phyloP scores from a whole-genome alignment of 2,888 invertebrate species.

The Epinotia nisella region DNA sequence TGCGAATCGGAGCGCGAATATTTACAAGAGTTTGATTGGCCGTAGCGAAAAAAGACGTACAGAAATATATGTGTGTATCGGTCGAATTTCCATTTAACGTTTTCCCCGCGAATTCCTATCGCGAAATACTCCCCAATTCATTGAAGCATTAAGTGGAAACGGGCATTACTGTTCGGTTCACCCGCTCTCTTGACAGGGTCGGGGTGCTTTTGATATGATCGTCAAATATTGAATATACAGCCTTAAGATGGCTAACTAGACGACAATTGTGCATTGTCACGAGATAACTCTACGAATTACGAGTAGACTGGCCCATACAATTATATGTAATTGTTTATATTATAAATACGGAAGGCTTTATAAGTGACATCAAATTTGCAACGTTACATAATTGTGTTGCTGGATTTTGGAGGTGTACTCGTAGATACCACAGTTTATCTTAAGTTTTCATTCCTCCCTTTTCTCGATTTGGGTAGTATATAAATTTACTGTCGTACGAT shows the following conservation, averaged over 20 bases:
- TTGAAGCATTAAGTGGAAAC: constrained; percentile 72
- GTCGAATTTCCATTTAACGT: constrained; percentile 63
- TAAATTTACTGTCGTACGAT: background rate
- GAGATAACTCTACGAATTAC: background rate
- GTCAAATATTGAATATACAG: constrained; percentile 64
- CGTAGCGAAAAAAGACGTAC: constrained; percentile 44
- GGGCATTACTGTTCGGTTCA: constrained; percentile 70
- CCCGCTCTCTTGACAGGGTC: constrained; percentile 61
- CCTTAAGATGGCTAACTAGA: constrained; percentile 40
- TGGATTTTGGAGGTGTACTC: background rate
- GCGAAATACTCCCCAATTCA: constrained; percentile 61
- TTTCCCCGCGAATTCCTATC: constrained; percentile 60
- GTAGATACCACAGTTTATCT: background rate
- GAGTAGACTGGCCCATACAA: background rate
- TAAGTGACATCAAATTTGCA: background rate
- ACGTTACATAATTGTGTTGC: background rate
- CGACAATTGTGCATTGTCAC: constrained; percentile 19
- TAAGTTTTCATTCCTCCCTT: background rate
- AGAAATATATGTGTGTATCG: constrained; percentile 53
- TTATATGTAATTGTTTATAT: background rate
- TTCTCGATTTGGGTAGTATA: background rate
- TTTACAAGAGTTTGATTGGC: constrained; percentile 44
- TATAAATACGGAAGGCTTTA: background rate
- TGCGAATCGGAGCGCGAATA: constrained; percentile 25
- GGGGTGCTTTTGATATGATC: constrained; percentile 62